Conservation (phyloP, 2,797 vertebrate genomes). For the Brotula barbata region DNA sequence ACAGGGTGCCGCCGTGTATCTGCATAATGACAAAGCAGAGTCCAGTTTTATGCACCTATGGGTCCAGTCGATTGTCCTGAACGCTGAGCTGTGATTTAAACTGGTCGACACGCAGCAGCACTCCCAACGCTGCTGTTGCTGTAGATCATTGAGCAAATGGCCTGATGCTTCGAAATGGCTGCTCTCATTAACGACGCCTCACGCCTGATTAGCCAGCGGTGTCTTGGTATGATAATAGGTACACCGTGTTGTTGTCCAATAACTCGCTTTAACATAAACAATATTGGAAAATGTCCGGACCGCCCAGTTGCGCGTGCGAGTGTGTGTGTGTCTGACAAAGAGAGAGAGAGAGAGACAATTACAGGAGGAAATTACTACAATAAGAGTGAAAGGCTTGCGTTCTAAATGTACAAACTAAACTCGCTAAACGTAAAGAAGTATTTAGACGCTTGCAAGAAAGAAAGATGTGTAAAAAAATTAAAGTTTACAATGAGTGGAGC, state of each 20-base stretch:
- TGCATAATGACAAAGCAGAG: too few relatives aligned
- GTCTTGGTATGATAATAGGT: slow-evolving; percentile 20
- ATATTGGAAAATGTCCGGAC: slow-evolving; percentile 3
- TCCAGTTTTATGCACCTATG: slow-evolving; percentile 33
- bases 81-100: slow-evolving; percentile 33
- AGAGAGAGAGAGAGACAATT: neutral
- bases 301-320: neutral
- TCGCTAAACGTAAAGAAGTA: too few relatives aligned
- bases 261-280: slow-evolving; percentile 25
- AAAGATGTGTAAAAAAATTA: too few relatives aligned
- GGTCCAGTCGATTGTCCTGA: slow-evolving; percentile 26
- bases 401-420: too few relatives aligned
- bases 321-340: neutral
- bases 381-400: too few relatives aligned
- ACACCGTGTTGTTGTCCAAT: slow-evolving; percentile 14
- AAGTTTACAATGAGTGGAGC: too few relatives aligned
- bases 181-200: slow-evolving; percentile 41
- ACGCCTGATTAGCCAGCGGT: slow-evolving; percentile 40
- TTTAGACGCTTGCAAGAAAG: too few relatives aligned
- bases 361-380: too few relatives aligned
- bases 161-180: slow-evolving; percentile 25
- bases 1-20: slow-evolving; percentile 7
- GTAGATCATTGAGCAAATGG: slow-evolving; percentile 53
- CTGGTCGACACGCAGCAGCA: slow-evolving; percentile 1
- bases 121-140: slow-evolving; percentile 14